These are phyloP conservation scores for Sinocyclocheilus grahami DNA, from an alignment of 2,113 vertebrate genomes.

Conservation along the genomic window DNA sequence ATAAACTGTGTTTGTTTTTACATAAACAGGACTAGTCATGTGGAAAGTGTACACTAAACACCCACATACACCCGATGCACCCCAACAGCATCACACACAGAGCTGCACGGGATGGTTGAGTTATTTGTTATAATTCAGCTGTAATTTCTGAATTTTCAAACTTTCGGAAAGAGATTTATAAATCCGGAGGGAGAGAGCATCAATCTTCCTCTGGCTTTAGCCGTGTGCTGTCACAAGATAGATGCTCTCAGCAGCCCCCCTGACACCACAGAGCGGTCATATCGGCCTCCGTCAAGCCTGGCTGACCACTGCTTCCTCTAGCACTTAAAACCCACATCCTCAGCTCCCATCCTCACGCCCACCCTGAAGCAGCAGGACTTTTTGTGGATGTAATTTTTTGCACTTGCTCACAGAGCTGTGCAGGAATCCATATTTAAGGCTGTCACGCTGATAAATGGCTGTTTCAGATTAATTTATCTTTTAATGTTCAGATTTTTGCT, in stretches of 20 bases:
- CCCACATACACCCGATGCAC: slow-evolving; percentile 20
- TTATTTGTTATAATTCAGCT: slow-evolving; percentile 73
- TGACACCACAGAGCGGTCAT: slow-evolving; percentile 66
- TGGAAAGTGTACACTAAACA: slow-evolving; percentile 38
- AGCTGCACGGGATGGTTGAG: slow-evolving; percentile 34
- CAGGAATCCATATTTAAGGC: slow-evolving; percentile 70
- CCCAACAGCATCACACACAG: neutral
- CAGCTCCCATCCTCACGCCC: neutral
- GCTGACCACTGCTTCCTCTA: slow-evolving; percentile 68
- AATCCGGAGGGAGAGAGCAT: slow-evolving; percentile 61
- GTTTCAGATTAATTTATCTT: slow-evolving; percentile 71
- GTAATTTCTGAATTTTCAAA: slow-evolving; percentile 74
- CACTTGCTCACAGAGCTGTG: neutral
- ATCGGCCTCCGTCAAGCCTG: slow-evolving; percentile 73
- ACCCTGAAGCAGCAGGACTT: slow-evolving; percentile 4
- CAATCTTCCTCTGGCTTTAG: slow-evolving; percentile 64
- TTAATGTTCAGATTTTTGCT: slow-evolving; percentile 26
- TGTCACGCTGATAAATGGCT: slow-evolving; percentile 74
- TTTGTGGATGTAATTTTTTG: neutral
- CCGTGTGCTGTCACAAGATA: slow-evolving; percentile 67
- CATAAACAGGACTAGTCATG: slow-evolving; percentile 23
- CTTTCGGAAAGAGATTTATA: slow-evolving; percentile 67
- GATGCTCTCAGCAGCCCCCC: slow-evolving; percentile 69
- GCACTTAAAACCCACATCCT: slow-evolving; percentile 2
- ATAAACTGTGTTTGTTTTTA: slow-evolving; percentile 25